Evolutionary conservation across 2,888 invertebrate species (phyloP).

Genomic region (Caenorhabditis plicata): DNA sequence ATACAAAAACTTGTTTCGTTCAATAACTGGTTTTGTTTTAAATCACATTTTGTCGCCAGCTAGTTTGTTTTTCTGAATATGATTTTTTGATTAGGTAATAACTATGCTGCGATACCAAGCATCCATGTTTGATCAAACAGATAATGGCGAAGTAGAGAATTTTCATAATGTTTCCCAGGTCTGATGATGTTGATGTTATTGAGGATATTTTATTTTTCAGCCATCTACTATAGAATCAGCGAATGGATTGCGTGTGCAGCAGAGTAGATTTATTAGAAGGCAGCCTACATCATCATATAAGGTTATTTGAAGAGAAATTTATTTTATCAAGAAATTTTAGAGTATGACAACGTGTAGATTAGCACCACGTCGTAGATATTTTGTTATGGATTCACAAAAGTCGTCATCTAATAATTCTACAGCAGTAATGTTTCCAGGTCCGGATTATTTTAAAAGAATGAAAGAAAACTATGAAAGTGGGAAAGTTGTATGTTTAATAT

Average conservation of each 20-base stretch:
- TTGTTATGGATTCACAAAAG: conserved; percentile 19
- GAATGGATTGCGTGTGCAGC: conserved; percentile 29
- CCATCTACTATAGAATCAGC: conserved; percentile 29
- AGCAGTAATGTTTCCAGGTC: conserved; percentile 23
- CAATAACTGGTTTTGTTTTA: no score
- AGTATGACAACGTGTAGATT: conserved; percentile 22
- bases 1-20: no score
- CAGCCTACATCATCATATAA: conserved; percentile 10
- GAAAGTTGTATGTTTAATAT: conserved; percentile 14
- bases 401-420: conserved; percentile 14
- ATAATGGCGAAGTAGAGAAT: not conserved
- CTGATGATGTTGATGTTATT: not conserved
- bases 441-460: conserved; percentile 30
- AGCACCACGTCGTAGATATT: conserved; percentile 27
- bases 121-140: conserved; percentile 15
- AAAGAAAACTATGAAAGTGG: conserved; percentile 36
- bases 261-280: conserved; percentile 26
- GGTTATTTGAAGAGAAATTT: conserved; percentile 7
- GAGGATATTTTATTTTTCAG: conserved; percentile 4
- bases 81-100: no score
- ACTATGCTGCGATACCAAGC: conserved; percentile 41
- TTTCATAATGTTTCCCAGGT: conserved; percentile 3
- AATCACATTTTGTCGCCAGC: no score
- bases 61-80: no score
- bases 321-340: not conserved